A percentile compares a stretch with the other conserved stretches of the same genome.
Conservation (phyloP, 2,797 vertebrate species). For the Pempheris klunzingeri region DNA sequence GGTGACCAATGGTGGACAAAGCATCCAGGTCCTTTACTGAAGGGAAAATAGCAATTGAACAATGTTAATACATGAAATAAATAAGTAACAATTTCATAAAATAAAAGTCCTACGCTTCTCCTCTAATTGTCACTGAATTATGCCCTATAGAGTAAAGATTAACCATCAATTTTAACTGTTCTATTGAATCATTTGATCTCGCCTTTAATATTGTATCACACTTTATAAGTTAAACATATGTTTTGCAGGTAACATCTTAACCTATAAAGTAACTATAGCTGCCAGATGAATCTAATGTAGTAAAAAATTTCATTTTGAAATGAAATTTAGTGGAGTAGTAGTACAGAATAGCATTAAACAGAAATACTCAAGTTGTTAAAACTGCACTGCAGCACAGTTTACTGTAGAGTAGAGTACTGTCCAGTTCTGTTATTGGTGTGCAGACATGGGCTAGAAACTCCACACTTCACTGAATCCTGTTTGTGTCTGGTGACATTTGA, state of each 20-base stretch:
- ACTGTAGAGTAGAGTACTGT: background rate
- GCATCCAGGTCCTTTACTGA: background rate
- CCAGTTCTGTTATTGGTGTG: background rate
- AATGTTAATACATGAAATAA: background rate
- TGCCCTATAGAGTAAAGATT: too few species aligned
- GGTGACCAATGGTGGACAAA: background rate
- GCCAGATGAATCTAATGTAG: background rate
- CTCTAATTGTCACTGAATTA: background rate
- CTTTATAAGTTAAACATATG: background rate
- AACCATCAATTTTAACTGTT: too few species aligned
- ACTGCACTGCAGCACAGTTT: background rate
- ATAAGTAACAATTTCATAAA: background rate
- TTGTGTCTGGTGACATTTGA: constrained; percentile 56
- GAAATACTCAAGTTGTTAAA: background rate
- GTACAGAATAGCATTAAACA: too few species aligned
- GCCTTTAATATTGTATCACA: background rate
- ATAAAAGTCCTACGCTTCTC: background rate
- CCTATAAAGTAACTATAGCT: background rate
- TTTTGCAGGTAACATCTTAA: background rate
- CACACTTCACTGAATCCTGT: constrained; percentile 41
- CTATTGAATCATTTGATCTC: background rate
- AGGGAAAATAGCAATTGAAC: background rate
- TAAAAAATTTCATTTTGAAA: background rate
- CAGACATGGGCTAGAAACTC: constrained; percentile 19
- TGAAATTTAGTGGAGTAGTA: background rate